These are phyloP conservation scores for Callithrix jacchus DNA, from an alignment of 2,113 vertebrate species.

Conservation along the genomic window DNA sequence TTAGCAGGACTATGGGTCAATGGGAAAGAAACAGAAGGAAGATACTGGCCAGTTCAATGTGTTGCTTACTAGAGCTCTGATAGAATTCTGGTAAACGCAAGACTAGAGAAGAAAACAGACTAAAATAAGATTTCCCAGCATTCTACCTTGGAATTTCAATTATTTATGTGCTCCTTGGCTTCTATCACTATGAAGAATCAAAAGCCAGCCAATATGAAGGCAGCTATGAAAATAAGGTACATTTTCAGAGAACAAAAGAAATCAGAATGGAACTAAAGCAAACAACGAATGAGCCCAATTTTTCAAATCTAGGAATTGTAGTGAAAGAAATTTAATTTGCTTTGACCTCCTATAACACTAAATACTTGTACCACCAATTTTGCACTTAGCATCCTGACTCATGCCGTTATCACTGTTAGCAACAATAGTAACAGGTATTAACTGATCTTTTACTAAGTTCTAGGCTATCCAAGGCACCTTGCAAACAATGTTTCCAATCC, in stretches of 20 bases:
- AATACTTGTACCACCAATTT: background rate
- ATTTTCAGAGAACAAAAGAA: conserved; percentile 25
- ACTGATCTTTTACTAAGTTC: background rate
- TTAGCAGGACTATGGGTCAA: background rate
- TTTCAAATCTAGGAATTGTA: background rate
- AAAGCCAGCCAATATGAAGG: background rate
- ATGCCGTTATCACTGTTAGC: background rate
- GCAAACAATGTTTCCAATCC: background rate
- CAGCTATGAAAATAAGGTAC: background rate
- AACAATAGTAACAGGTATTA: background rate
- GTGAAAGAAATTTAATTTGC: background rate
- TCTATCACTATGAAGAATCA: background rate
- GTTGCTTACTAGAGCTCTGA: background rate
- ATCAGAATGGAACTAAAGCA: background rate
- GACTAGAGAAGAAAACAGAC: background rate
- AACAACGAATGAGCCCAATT: background rate
- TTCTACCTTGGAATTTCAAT: background rate
- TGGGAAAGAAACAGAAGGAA: background rate
- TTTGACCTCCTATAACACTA: background rate
- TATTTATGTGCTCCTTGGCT: background rate
- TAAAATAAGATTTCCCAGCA: background rate
- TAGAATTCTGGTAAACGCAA: conserved; percentile 17
- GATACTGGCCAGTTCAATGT: background rate
- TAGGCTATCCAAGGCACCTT: background rate
- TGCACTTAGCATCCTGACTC: background rate